phyloP scores from a whole-genome alignment of 2,888 invertebrate species.

The Lasioglossum vierecki region DNA sequence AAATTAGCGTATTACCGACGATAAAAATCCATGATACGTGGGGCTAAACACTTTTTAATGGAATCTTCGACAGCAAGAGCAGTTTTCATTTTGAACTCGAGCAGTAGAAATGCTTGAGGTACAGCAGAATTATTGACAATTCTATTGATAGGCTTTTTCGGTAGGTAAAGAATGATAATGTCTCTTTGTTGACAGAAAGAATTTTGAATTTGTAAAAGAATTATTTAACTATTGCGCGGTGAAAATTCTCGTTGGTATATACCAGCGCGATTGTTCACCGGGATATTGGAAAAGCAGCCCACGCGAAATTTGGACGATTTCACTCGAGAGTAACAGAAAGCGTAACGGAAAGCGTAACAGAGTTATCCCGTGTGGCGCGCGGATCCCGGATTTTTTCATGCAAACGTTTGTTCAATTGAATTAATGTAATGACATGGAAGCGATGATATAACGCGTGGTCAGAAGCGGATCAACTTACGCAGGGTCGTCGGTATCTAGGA shows the following conservation, averaged over 20 bases:
- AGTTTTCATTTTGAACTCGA: too few species aligned
- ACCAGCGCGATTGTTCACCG: neutral
- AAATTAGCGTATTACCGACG: too few species aligned
- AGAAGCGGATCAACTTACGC: constrained; percentile 48
- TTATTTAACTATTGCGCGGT: too few species aligned
- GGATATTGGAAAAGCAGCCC: neutral
- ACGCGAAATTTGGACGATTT: constrained; percentile 15
- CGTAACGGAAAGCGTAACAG: neutral
- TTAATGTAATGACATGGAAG: constrained; percentile 62
- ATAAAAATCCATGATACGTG: too few species aligned
- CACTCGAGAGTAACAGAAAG: neutral
- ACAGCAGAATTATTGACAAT: too few species aligned
- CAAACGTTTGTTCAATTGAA: constrained; percentile 60
- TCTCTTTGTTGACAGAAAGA: too few species aligned
- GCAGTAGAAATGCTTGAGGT: too few species aligned
- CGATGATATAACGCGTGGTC: constrained; percentile 36
- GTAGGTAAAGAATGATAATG: too few species aligned
- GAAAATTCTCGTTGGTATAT: neutral
- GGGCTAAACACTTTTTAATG: too few species aligned
- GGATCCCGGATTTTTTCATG: constrained; percentile 39
- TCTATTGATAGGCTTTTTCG: too few species aligned
- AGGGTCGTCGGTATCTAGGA: constrained; percentile 38
- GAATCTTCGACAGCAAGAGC: too few species aligned
- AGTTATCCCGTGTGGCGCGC: neutral
- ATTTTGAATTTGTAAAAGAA: too few species aligned